Conservation (phyloP, 2,888 invertebrate species). For the Aproaerema taeniolella region DNA sequence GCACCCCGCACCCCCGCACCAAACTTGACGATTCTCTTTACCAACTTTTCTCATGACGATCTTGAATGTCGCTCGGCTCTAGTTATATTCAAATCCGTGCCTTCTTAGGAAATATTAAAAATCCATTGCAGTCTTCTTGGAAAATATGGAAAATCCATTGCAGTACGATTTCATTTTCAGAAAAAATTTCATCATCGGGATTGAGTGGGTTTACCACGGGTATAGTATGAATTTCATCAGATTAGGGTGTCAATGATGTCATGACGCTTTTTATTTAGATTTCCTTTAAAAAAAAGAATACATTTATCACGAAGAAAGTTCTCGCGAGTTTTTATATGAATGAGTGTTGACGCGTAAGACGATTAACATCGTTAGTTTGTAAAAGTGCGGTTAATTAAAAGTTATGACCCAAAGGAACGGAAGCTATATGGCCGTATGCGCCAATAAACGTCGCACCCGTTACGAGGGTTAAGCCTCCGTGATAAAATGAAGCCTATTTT, state of each 20-base stretch:
- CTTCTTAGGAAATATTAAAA: constrained; percentile 4
- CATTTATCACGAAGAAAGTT: background rate
- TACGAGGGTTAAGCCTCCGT: constrained; percentile 10
- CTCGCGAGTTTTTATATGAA: constrained; percentile 19
- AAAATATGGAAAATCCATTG: no score
- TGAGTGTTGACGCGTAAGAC: constrained; percentile 37
- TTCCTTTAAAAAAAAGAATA: background rate
- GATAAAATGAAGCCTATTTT: constrained; percentile 9
- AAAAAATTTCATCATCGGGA: no score
- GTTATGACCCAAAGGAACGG: constrained; percentile 34
- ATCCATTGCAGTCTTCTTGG: background rate
- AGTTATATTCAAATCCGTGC: constrained; percentile 1
- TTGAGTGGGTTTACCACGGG: no score
- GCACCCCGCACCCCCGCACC: constrained; percentile 28
- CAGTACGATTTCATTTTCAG: no score
- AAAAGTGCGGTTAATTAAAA: constrained; percentile 60
- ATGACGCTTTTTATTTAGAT: no score
- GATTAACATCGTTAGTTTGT: constrained; percentile 47
- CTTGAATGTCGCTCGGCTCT: constrained; percentile 26
- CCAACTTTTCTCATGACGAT: constrained; percentile 53
- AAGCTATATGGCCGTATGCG: constrained; percentile 32
- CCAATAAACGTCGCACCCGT: constrained; percentile 22
- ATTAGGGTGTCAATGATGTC: no score
- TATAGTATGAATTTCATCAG: no score
- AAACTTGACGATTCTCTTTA: constrained; percentile 58